Base-by-base conservation (phyloP, 2,797 vertebrate species). In the Cynodonichthys magdalenae region DNA sequence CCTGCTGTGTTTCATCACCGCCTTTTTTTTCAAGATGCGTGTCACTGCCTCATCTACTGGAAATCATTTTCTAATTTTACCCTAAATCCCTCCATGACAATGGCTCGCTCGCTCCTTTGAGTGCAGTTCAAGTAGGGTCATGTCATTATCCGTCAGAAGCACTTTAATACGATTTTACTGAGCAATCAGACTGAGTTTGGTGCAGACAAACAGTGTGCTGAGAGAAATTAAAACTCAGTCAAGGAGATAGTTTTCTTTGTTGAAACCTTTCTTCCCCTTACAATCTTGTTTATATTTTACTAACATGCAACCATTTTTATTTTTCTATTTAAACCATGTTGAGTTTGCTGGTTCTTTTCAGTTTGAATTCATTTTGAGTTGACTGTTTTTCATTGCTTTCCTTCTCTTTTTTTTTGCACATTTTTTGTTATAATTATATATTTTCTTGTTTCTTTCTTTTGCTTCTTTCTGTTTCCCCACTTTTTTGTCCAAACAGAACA, bases 401-500 rank as follows among this genome's bases (percentile, higher is more conserved):
- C 44, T 19, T 6, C 48, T 12, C 4, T 64, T 59, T 64, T 3
- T 60, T 7, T 74, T 71, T 69, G 59, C 27, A 29, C 76, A 56
- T 24, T 62, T 59, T 14, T 27, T 70, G 19, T 69, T 68, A 39
- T 46, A 36, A n/a, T 62, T 65, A 31, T 65, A 31, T 58, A 34
- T 45, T 69, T 45, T 6, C 4, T 65, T 61, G 71, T 59, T 63
- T 15, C 57, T 61, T 77, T 66, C 71, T 50, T 66, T 83, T 69
- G 19, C 27, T 66, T 59, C 71, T 74, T 73, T 73, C 59, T 63
- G 46, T 63, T 58, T 55, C 41, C 50, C 5, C 24, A 15, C 31
- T 49, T 71, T 53, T 72, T 61, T 92, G 85, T 91, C 91, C 77
- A 80, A 87, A 83, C 94, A 96, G 95, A 95, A 77, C 90, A 92